Conservation (phyloP, 2,888 invertebrate genomes). For the Octonoba sinensis region DNA sequence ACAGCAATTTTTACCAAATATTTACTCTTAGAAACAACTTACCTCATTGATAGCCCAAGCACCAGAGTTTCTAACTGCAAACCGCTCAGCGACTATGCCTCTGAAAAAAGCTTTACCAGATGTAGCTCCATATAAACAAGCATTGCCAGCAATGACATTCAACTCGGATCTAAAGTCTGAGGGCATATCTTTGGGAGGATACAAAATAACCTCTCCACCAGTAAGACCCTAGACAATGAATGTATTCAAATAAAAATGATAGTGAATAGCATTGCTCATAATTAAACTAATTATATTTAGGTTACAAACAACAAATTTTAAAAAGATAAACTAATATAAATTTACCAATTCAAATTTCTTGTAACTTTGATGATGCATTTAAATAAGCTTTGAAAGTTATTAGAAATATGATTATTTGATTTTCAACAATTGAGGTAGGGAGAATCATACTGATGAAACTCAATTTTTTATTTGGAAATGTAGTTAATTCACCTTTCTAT, state of each 20-base stretch:
- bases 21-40: conserved; percentile 58
- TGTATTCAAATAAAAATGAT: neutral
- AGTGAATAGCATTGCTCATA: too few relatives aligned
- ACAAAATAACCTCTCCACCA: conserved; percentile 93
- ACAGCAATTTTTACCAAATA: neutral
- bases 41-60: conserved; percentile 94
- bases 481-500: too few relatives aligned
- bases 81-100: conserved; percentile 98
- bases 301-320: neutral
- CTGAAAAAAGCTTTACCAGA: conserved; percentile 92
- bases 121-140: conserved; percentile 97
- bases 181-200: conserved; percentile 86
- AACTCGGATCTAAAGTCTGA: conserved; percentile 86
- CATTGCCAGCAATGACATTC: conserved; percentile 98
- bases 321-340: neutral
- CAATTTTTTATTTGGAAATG: too few relatives aligned
- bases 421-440: too few relatives aligned
- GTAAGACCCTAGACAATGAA: conserved; percentile 81
- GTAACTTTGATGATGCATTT: too few relatives aligned
- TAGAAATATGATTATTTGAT: too few relatives aligned
- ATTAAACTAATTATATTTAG: neutral
- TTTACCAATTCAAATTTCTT: too few relatives aligned
- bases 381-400: too few relatives aligned
- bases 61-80: conserved; percentile 98
- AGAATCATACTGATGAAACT: too few relatives aligned